Evolutionary conservation across 1,140 invertebrate genomes (phyloP), one percentile per base, ranked within the genome.

Genomic region (Rhyacophila brunnea): DNA sequence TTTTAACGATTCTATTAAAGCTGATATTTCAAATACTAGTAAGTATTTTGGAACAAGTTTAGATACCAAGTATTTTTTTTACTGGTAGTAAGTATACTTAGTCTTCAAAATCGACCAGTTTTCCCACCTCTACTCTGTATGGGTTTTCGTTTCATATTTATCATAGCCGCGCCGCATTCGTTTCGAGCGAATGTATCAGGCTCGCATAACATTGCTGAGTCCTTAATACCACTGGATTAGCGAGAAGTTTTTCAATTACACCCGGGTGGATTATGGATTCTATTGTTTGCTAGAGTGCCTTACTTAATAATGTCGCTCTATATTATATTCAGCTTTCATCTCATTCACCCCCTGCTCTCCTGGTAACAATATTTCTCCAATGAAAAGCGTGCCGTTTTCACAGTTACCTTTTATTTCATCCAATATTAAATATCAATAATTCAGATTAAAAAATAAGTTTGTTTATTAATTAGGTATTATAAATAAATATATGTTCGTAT

Each of bases 161-260:
- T 40, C 38, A 15, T 15, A 3, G 11, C 15, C 38, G 38, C 15
- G 11, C 15, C 38, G 38, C 38, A 40, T 28, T 32, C 10, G 4
- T 48, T 20, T 34, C 23, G 11, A 48, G n/a, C 23, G 3, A 2
- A 23, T 20, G 44, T 47, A 48, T 44, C 45, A 40, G 53, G 43
- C 17, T 32, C 13, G 44, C 53, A 56, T 2, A 23, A 34, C 14
- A 32, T 6, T 4, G 19, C 18, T 15, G 10, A 47, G 19, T 56
- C 47, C 38, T 18, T 52, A 44, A 53, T 53, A 45, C 57, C 42
- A 5, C 28, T n/a, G 51, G 59, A 61, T 61, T 61, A 56, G 47
- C 38, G 52, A 19, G 59, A 61, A 61, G 59, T 61, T 61, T 61
- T 61, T 61, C 59, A 61, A 61, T 61, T 61, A 61, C 52, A 49